Evolutionary conservation across 2,888 invertebrate species (phyloP).

Genomic region (Ectropis crepuscularia): DNA sequence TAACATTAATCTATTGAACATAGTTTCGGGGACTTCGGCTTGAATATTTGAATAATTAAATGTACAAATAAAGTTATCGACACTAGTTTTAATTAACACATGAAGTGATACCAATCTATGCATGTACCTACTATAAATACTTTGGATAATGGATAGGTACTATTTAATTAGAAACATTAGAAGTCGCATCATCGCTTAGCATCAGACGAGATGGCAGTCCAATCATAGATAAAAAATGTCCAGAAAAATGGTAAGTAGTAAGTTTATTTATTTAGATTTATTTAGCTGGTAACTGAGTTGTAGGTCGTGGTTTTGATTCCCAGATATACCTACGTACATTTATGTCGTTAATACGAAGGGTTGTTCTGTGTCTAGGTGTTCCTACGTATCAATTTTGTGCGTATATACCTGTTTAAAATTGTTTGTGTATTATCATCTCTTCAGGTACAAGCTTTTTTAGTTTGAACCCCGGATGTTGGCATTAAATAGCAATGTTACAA

Average conservation of each 20-base stretch:
- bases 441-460: no score
- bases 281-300: background rate
- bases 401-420: no score
- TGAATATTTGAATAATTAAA: slow-evolving; percentile 30
- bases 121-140: no score
- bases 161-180: background rate
- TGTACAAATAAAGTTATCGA: slow-evolving; percentile 26
- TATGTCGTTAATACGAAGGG: no score
- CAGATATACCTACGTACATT: no score
- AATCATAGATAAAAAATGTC: no score
- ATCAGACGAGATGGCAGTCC: background rate
- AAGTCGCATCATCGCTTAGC: background rate
- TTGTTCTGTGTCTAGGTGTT: no score
- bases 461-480: no score
- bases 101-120: slow-evolving; percentile 11
- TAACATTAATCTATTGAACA: slow-evolving; percentile 38
- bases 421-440: no score
- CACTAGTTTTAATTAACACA: slow-evolving; percentile 21
- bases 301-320: background rate
- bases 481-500: background rate
- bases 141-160: no score
- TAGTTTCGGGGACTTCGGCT: slow-evolving; percentile 44
- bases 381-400: no score
- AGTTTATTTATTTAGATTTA: background rate
- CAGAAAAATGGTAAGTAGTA: background rate